These are phyloP conservation scores for Siniperca knerii DNA, from an alignment of 2,113 vertebrate species.

Conservation along the genomic window DNA sequence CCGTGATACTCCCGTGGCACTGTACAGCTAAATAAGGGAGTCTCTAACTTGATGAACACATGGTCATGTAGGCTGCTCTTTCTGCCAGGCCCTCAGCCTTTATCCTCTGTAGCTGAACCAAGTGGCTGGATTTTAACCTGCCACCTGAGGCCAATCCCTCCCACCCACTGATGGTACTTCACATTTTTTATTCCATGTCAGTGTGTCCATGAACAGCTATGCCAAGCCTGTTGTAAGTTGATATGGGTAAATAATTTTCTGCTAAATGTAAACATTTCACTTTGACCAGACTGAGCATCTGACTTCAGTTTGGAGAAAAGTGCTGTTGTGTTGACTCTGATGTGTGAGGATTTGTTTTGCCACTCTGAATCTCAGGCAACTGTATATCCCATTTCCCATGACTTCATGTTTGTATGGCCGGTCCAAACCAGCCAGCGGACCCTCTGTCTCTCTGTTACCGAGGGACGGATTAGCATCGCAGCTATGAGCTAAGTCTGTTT, in stretches of 20 bases:
- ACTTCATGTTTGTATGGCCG: slow-evolving; percentile 57
- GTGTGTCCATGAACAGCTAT: slow-evolving; percentile 2
- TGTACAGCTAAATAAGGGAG: slow-evolving; percentile 16
- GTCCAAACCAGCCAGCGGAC: slow-evolving; percentile 32
- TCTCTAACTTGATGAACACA: slow-evolving; percentile 30
- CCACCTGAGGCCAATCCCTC: slow-evolving; percentile 40
- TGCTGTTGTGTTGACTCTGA: slow-evolving; percentile 23
- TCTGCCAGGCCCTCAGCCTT: slow-evolving; percentile 55
- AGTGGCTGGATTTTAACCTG: slow-evolving; percentile 42
- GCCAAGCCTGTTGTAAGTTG: neutral
- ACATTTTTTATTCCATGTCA: slow-evolving; percentile 37
- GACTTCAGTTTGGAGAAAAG: slow-evolving; percentile 30
- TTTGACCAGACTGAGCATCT: slow-evolving; percentile 14
- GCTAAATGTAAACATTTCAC: neutral
- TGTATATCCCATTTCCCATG: slow-evolving; percentile 59
- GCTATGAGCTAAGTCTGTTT: slow-evolving; percentile 70
- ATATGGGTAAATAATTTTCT: neutral
- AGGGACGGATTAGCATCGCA: slow-evolving; percentile 70
- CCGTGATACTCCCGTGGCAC: neutral
- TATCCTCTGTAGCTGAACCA: slow-evolving; percentile 39
- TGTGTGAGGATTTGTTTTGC: slow-evolving; percentile 53
- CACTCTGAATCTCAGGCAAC: slow-evolving; percentile 20
- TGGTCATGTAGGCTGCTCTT: slow-evolving; percentile 17
- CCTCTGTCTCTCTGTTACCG: slow-evolving; percentile 34
- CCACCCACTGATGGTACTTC: slow-evolving; percentile 32